Evolutionary conservation across 2,113 vertebrate species (phyloP).

Genomic region (Trogon surrucura): DNA sequence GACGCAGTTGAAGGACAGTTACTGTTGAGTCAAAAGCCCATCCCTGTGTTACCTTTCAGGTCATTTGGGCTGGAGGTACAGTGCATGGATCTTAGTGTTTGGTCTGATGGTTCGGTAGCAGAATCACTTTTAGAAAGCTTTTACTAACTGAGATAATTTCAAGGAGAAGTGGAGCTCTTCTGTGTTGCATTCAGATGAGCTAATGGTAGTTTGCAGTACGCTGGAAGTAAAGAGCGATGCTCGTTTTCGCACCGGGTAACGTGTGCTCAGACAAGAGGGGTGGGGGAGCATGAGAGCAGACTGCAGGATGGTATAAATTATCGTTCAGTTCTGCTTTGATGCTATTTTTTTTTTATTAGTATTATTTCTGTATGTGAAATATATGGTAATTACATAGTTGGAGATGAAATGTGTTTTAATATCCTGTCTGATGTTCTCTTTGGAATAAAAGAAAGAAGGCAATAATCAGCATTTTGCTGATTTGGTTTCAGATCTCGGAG

Average conservation of each 20-base stretch:
- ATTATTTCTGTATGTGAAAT: neutral
- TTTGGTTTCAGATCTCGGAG: neutral
- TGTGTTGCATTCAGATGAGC: neutral
- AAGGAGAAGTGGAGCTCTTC: neutral
- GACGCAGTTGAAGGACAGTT: neutral
- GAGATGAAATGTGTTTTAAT: constrained; percentile 43
- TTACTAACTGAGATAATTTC: neutral
- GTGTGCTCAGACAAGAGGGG: neutral
- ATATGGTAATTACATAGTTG: constrained; percentile 1
- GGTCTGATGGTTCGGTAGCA: neutral
- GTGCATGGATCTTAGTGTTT: neutral
- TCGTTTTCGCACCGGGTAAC: neutral
- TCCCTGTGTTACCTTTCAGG: neutral
- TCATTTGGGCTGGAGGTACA: neutral
- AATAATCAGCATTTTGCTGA: neutral
- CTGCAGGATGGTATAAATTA: neutral
- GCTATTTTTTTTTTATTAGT: constrained; percentile 10
- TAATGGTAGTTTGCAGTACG: fast-evolving
- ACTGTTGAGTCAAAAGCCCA: neutral
- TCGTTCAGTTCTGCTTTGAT: constrained; percentile 17
- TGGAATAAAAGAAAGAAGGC: neutral
- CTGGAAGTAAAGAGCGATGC: neutral
- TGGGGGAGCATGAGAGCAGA: neutral
- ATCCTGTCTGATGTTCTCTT: constrained; percentile 38
- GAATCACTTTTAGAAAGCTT: neutral